Evolutionary conservation across 2,797 vertebrate genomes (phyloP).

Genomic region (Pseudochirops corinnae): DNA sequence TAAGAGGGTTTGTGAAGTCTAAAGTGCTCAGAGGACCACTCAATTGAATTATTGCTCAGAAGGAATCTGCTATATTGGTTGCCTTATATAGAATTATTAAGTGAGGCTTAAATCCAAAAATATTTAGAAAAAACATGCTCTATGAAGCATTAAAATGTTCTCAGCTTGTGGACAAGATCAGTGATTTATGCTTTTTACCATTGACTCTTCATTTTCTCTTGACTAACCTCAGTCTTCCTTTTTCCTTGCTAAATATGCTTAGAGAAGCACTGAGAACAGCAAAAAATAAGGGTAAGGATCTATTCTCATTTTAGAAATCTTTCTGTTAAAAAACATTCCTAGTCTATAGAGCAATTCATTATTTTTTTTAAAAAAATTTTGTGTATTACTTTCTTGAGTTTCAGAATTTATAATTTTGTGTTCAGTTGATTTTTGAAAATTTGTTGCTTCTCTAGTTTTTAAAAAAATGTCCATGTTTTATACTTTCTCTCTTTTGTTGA

Average conservation of each 20-base stretch:
- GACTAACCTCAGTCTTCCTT: conserved; percentile 57
- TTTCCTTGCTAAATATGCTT: conserved; percentile 65
- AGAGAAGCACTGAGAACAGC: conserved; percentile 65
- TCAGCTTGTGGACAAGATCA: conserved; percentile 73
- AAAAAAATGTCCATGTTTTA: neutral
- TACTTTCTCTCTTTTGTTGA: neutral
- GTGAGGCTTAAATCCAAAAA: conserved; percentile 57
- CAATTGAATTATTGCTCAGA: conserved; percentile 40
- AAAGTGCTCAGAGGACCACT: conserved; percentile 7
- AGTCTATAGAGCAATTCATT: neutral
- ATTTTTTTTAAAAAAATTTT: neutral
- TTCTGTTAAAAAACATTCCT: neutral
- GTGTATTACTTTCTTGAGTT: neutral
- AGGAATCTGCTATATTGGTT: neutral
- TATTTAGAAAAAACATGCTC: too few relatives aligned
- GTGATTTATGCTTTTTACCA: conserved; percentile 74
- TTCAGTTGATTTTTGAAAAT: neutral
- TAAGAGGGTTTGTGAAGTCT: conserved; percentile 32
- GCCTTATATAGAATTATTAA: conserved; percentile 53
- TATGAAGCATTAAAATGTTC: conserved; percentile 65
- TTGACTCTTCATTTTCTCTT: conserved; percentile 59
- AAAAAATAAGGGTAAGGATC: conserved; percentile 46
- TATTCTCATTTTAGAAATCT: neutral
- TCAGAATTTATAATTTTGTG: neutral
- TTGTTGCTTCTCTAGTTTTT: neutral